Percentiles rank a stretch among this genome's conserved stretches.
Conservation (phyloP, 2,888 invertebrate genomes). For the Nephrocerus scutellatus region DNA sequence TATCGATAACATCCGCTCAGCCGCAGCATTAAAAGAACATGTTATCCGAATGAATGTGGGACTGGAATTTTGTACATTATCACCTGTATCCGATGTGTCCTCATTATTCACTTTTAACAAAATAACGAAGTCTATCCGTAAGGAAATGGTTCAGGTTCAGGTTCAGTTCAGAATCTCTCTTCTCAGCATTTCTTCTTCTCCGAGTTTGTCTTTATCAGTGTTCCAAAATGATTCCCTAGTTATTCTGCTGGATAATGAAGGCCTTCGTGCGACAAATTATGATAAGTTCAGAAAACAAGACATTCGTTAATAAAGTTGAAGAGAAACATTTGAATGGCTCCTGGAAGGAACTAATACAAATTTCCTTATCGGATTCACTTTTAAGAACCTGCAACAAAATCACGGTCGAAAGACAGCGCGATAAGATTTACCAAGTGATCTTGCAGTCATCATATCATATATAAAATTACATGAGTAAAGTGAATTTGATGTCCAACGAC, state of each 20-base stretch:
- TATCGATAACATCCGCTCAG: not conserved
- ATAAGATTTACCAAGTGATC: constrained; percentile 1
- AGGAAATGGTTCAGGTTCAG: constrained; percentile 2
- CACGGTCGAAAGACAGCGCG: not conserved
- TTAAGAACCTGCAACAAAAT: not conserved
- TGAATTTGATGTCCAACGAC: no score
- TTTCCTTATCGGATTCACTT: no score
- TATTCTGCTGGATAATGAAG: constrained; percentile 1
- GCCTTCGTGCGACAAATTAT: not conserved
- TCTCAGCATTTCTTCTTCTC: no score
- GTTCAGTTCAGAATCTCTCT: constrained; percentile 1
- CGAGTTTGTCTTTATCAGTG: no score
- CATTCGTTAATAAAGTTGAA: not conserved
- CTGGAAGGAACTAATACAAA: constrained; percentile 1
- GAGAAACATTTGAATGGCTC: no score
- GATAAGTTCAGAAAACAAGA: not conserved
- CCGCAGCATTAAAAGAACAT: not conserved
- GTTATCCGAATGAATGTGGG: not conserved
- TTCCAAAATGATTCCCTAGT: not conserved
- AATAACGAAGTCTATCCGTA: not conserved
- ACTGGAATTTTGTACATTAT: not conserved
- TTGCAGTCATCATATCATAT: constrained; percentile 1
- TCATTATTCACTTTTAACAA: constrained; percentile 1
- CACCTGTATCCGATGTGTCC: not conserved
- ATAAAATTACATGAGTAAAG: not conserved